Evolutionary conservation across 2,888 invertebrate species (phyloP), one percentile per base, ranked within the genome.

Genomic region (Synanthedon vespiformis): DNA sequence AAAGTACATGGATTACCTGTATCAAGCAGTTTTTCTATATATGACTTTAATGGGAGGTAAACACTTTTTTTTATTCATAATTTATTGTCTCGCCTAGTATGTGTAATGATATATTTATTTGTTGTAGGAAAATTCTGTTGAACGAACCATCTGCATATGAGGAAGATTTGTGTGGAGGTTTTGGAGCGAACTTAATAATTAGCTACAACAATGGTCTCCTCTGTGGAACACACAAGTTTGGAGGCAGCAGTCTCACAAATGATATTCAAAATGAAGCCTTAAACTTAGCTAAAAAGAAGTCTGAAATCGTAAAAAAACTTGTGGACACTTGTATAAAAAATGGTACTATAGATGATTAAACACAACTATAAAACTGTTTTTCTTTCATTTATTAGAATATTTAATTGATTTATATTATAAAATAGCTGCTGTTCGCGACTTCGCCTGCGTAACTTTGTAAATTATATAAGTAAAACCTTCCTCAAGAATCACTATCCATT

Each of bases 101-200:
- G 34, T 34, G 2, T 27, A 27, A 8, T 34, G 34, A 41, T 44
- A 34, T 8, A 51, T 13, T 34, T 40, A 50, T 61, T 64, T 57
- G 62, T 89, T 90, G 52, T 69, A 94, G 94, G 56, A 88, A 89
- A 61, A 79, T 91, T 40, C 74, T 94, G 50, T 72, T 95, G 59
- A 89, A 90, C n/a, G 95, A 96, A 76, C 95, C 95, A 40, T 92
- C 93, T 41, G 81, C 89, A n/a, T 94, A 95, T 76, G 96, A 96
- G 82, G 95, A 95, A 83, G 89, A 89, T 60, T 88, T 94, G 61
- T 90, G 92, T 63, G 89, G 90, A 52, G 91, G 92, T n/a, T 64
- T 72, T 49, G 85, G 86, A 47, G 77, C 88, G n/a, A 89, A 89
- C 59, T 71, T 93, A 52, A 92, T 92, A 53, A 80, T 95, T 48